phyloP scores from a whole-genome alignment of 2,888 invertebrate species.

The Lumbricus terrestris region DNA sequence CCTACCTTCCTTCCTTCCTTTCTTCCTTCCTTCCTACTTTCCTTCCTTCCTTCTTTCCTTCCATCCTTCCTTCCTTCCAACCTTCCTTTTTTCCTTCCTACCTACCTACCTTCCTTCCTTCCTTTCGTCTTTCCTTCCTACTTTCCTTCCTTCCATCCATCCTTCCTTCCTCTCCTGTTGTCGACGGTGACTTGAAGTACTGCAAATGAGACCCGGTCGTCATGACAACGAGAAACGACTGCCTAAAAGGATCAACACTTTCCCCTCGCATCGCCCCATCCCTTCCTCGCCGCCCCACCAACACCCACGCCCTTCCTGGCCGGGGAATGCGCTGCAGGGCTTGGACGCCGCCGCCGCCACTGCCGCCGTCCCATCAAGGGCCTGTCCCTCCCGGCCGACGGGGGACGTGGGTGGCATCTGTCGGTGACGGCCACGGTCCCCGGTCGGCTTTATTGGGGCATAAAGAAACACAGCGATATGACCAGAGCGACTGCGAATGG shows the following conservation, averaged over 20 bases:
- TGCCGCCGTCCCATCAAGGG: neutral
- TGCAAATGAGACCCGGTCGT: slow-evolving; percentile 14
- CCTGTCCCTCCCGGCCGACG: too few relatives aligned
- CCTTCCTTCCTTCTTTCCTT: neutral
- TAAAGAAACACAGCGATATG: neutral
- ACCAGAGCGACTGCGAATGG: neutral
- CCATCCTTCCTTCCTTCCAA: neutral
- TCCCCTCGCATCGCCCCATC: neutral
- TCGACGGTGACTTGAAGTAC: neutral
- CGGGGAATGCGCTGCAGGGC: neutral
- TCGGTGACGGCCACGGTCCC: neutral
- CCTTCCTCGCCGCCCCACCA: neutral
- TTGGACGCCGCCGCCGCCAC: neutral
- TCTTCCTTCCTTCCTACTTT: neutral
- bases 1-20: neutral
- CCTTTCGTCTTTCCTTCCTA: neutral
- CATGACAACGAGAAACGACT: neutral
- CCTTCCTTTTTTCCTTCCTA: neutral
- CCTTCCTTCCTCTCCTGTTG: neutral
- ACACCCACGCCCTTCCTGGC: neutral
- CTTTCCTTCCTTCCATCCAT: neutral
- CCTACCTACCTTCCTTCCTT: neutral
- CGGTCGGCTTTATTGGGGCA: neutral
- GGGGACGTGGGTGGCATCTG: neutral
- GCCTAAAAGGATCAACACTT: neutral